A percentile compares a stretch with the other conserved stretches of the same genome.
phyloP scores from a whole-genome alignment of 1,140 invertebrate genomes.

The Elymnias hypermnestra region DNA sequence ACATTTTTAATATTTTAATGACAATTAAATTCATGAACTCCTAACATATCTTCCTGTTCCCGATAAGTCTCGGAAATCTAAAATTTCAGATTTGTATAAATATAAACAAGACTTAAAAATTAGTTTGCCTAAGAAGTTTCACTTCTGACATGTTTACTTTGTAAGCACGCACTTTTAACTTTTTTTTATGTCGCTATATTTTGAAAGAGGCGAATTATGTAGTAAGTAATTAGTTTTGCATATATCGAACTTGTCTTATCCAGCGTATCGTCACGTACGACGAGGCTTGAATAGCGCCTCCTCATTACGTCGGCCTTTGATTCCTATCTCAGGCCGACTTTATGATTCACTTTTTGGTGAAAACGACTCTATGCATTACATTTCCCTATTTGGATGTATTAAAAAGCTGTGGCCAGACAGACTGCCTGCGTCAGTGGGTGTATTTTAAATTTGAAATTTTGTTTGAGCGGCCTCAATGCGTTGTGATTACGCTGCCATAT shows the following conservation, averaged over 20 bases:
- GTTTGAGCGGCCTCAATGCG: slow-evolving; percentile 56
- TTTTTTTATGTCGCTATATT: too few relatives aligned
- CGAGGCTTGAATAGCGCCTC: slow-evolving; percentile 47
- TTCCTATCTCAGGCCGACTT: slow-evolving; percentile 56
- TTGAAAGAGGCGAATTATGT: too few relatives aligned
- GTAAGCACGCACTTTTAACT: too few relatives aligned
- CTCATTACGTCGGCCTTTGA: slow-evolving; percentile 67
- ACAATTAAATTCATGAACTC: too few relatives aligned
- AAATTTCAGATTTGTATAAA: too few relatives aligned
- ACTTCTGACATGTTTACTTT: too few relatives aligned
- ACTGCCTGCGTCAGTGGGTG: slow-evolving; percentile 41
- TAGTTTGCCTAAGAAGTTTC: too few relatives aligned
- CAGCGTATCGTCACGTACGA: slow-evolving; percentile 20
- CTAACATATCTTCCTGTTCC: too few relatives aligned
- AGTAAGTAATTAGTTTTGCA: slow-evolving; percentile 7
- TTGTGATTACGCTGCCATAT: slow-evolving; percentile 33
- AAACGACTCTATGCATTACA: slow-evolving; percentile 45
- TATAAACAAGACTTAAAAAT: too few relatives aligned
- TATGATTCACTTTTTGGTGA: slow-evolving; percentile 67
- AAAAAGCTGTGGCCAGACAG: slow-evolving; percentile 70
- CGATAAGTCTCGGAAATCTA: too few relatives aligned
- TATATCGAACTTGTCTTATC: slow-evolving; percentile 25
- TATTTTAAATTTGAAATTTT: slow-evolving; percentile 67
- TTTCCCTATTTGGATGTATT: slow-evolving; percentile 66
- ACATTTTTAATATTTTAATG: too few relatives aligned